phyloP scores from a whole-genome alignment of 2,113 vertebrate genomes.

The Loxodonta africana region DNA sequence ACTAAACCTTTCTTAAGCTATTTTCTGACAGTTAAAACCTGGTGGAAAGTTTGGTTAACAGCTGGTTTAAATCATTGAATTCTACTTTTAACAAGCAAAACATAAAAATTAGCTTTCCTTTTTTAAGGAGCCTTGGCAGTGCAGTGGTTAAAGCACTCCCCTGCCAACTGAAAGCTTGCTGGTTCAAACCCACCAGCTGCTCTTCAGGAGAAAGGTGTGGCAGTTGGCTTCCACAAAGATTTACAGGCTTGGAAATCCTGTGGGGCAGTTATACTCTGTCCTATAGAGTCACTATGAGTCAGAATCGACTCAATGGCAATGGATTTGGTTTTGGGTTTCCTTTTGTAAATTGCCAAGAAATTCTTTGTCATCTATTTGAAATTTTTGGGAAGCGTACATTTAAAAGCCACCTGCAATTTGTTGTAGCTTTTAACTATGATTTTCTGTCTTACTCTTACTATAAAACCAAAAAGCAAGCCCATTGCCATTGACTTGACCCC shows the following conservation, averaged over 20 bases:
- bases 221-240: no score
- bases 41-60: constrained; percentile 46
- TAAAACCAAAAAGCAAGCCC: neutral
- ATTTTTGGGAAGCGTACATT: constrained; percentile 35
- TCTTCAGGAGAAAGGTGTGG: no score
- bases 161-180: no score
- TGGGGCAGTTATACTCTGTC: no score
- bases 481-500: no score
- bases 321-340: neutral
- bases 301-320: no score
- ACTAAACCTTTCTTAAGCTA: constrained; percentile 40
- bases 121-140: no score
- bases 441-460: neutral
- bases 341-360: constrained; percentile 58
- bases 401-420: constrained; percentile 26
- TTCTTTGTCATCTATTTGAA: constrained; percentile 56
- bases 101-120: constrained; percentile 31
- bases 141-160: no score
- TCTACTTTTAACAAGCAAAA: constrained; percentile 60
- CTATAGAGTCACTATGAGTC: no score
- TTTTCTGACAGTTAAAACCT: constrained; percentile 54
- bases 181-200: no score
- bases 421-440: neutral
- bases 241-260: no score
- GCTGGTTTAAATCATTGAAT: constrained; percentile 61